Base-by-base conservation (phyloP, 2,888 invertebrate genomes). In the Graphium colonna region DNA sequence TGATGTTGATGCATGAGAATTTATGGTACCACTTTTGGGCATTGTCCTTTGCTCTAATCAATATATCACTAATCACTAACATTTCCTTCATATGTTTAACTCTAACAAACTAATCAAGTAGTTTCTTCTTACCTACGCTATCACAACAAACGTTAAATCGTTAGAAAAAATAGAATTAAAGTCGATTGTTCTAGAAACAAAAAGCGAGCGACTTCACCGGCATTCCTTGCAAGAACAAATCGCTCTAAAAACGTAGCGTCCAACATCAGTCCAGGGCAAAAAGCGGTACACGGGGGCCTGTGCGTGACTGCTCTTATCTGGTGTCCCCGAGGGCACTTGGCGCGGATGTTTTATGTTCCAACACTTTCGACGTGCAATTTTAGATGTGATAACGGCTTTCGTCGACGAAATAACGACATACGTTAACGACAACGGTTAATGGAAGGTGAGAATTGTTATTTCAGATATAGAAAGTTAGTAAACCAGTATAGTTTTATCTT, bases 211-310 rank as follows among this genome's bases (percentile, higher is more conserved):
- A 21, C 21, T 21, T 38, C 13, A n/a, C 12, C 38, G 13, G 13
- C 38, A 38, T 7, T 12, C 12, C 38, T 5, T n/a, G 5, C 42
- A 47, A 47, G 42, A 47, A 52, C 52, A 38, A 43, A 47, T 42
- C 5, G 21, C 21, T 12, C 47, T 38, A 38, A 52, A 44, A 43
- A 50, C 47, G 33, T n/a, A 13, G 8, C 36, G 38, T 45, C 28
- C 28, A 41, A 46, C 52, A 33, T 46, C 46, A 41, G 41, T 52
- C 47, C 17, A 26, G 9, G n/a, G 42, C 52, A 52, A 52, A 52
- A 52, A 52, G 46, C 31, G 13, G 17, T 42, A 21, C 43, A 26
- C 41, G 17, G 31, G 38, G 1, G 28, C 18, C 47, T 52, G 52
- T 47, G 36, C 42, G 41, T 36, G 52, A 52, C 52, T 47, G 36